Evolutionary conservation across 2,113 vertebrate genomes (phyloP), one percentile per base, ranked within the genome.

Genomic region (Phrynosoma platyrhinos): DNA sequence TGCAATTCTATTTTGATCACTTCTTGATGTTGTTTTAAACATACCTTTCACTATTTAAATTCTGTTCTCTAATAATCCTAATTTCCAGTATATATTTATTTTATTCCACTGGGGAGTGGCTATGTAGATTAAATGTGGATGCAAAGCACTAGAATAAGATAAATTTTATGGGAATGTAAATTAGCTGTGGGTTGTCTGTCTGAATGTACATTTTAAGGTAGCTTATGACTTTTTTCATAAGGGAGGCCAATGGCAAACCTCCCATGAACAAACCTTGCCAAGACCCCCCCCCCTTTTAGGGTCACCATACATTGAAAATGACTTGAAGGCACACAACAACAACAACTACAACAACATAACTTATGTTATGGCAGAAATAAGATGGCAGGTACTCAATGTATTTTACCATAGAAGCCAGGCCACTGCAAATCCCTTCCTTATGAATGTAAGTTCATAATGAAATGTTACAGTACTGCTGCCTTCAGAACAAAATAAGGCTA

Each of bases 21-120:
- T 64, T 36, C 21, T 64, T 81, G 30, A 58, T 80, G 14, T 80
- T 87, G 36, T 84, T 79, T 77, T 66, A 92, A 85, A 91, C 89
- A 92, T 91, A 89, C 64, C 90, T 91, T 23, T 78, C 3, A 0
- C 92, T 79, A 88, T 91, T 93, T 88, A 85, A 87, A 95, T 92
- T 93, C 96, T 96, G 94, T 95, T 92, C 96, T 94, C 97, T 96
- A 94, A 94, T 94, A 85, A 69, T 96, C 27, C 9, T 69, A 7
- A 27, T 25, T 69, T 69, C 95, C 94, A 91, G 95, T 94, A 96
- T 95, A 97, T 97, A 94, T 97, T 95, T 93, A 93, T 91, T 96
- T 95, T 96, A 96, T 97, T 94, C 95, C 95, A 93, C 92, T 94
- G 79, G 58, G 85, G 92, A 95, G 96, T 96, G 93, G 55, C 69